These are phyloP conservation scores for Sciurus carolinensis DNA, from an alignment of 2,797 vertebrate genomes.

Conservation along the genomic window DNA sequence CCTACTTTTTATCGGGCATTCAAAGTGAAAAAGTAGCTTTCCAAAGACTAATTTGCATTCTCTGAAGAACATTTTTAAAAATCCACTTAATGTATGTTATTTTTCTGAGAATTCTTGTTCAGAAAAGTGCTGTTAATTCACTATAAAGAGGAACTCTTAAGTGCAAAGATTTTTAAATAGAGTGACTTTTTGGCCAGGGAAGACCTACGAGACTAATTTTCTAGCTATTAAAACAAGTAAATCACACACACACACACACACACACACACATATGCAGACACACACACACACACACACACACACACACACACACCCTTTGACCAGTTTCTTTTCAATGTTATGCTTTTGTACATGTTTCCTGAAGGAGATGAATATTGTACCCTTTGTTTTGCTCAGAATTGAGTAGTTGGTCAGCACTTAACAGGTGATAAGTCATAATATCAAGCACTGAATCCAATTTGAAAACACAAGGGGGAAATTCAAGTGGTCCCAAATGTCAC, in stretches of 20 bases:
- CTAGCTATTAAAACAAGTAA: slow-evolving; percentile 44
- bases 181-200: background rate
- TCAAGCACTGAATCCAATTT: slow-evolving; percentile 62
- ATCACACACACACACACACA: background rate
- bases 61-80: background rate
- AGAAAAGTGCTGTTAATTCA: slow-evolving; percentile 14
- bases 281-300: background rate
- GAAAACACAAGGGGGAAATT: slow-evolving; percentile 46
- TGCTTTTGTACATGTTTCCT: background rate
- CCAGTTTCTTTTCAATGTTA: background rate
- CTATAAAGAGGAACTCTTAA: background rate
- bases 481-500: slow-evolving; percentile 72
- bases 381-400: slow-evolving; percentile 40
- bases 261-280: background rate
- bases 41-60: slow-evolving; percentile 4
- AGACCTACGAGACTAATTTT: slow-evolving; percentile 5
- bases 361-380: background rate
- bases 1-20: background rate
- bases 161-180: slow-evolving; percentile 51
- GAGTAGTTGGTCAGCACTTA: slow-evolving; percentile 63
- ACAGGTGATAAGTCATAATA: slow-evolving; percentile 71
- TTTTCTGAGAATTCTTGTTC: slow-evolving; percentile 57
- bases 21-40: slow-evolving; percentile 35
- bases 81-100: background rate
- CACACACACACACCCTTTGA: background rate